Conservation (phyloP, 2,888 invertebrate species). For the Platynereis dumerilii region DNA sequence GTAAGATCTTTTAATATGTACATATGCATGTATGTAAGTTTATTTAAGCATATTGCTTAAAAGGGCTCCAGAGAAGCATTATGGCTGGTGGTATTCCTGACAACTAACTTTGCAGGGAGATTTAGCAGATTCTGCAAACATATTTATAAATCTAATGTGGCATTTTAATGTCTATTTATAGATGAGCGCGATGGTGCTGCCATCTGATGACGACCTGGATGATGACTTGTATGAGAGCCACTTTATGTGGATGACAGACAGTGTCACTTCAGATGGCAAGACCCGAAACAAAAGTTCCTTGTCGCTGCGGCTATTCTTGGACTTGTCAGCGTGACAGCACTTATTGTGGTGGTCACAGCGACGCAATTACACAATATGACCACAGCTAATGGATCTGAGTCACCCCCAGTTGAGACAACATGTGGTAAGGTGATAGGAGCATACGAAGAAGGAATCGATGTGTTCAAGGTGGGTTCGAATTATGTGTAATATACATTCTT, state of each 20-base stretch:
- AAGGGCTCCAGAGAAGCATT: too few species aligned
- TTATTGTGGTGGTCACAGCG: conserved; percentile 12
- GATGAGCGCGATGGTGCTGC: too few species aligned
- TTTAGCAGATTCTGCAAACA: too few species aligned
- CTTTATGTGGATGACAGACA: conserved; percentile 15
- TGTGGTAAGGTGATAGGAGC: conserved; percentile 13
- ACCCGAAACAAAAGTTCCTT: conserved; percentile 7
- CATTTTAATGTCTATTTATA: too few species aligned
- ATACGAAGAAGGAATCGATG: conserved; percentile 8
- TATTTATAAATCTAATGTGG: too few species aligned
- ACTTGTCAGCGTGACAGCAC: conserved; percentile 1
- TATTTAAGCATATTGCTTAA: too few species aligned
- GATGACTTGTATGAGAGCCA: conserved; percentile 22
- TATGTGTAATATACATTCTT: too few species aligned
- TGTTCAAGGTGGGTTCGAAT: conserved; percentile 22
- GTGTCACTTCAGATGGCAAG: conserved; percentile 7
- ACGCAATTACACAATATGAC: background rate
- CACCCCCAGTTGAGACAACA: conserved; percentile 9
- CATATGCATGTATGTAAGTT: too few species aligned
- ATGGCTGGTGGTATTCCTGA: too few species aligned
- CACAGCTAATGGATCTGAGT: background rate
- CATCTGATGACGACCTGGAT: conserved; percentile 5
- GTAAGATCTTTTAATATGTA: too few species aligned
- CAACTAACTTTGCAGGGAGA: too few species aligned
- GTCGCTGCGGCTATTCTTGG: conserved; percentile 11